These are phyloP conservation scores for Balanococcus diminutus DNA, from an alignment of 2,888 invertebrate species.

Conservation along the genomic window DNA sequence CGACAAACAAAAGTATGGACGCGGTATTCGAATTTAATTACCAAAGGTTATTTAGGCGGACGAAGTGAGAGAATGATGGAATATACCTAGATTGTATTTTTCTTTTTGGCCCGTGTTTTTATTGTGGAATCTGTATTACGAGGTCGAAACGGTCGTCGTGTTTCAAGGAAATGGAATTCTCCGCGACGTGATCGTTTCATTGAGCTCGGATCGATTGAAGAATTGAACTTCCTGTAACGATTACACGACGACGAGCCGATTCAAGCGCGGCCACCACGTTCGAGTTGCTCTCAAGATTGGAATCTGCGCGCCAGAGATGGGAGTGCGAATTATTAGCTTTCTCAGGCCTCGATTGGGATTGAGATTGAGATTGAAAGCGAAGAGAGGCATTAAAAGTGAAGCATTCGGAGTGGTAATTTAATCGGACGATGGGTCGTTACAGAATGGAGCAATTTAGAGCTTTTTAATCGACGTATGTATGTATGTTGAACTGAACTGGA, in stretches of 20 bases:
- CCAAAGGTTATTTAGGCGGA: neutral
- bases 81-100: neutral
- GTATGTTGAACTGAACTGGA: neutral
- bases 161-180: conserved; percentile 22
- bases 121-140: neutral
- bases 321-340: neutral
- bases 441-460: neutral
- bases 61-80: neutral
- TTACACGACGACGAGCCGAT: neutral
- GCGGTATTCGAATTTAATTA: neutral
- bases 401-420: neutral
- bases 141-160: conserved; percentile 6
- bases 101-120: neutral
- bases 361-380: no score
- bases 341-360: no score
- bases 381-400: neutral
- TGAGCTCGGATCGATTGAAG: neutral
- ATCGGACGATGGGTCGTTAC: neutral
- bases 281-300: neutral
- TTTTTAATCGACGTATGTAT: neutral
- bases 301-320: neutral
- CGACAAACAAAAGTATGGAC: neutral
- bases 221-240: neutral
- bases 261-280: neutral
- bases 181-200: neutral